A percentile compares a stretch with the other conserved stretches of the same genome.
Conservation (phyloP, 2,113 vertebrate genomes). For the Onychorhynchus coronatus region DNA sequence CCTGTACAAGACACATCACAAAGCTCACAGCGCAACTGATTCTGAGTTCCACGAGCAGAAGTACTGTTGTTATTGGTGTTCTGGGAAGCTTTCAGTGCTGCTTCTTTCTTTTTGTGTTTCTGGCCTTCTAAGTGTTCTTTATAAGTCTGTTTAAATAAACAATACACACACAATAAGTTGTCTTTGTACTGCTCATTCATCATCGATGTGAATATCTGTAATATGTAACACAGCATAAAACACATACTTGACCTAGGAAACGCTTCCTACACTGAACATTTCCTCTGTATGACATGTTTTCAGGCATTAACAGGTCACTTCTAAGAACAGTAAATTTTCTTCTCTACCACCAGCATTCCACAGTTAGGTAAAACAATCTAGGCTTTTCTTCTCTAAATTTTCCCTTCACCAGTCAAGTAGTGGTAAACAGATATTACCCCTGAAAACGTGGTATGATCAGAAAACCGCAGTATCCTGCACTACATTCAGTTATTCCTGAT, state of each 20-base stretch:
- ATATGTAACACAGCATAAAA: not conserved
- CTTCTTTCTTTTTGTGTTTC: conserved; percentile 99
- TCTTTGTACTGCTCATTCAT: not conserved
- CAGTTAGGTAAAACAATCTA: not conserved
- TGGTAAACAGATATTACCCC: not conserved
- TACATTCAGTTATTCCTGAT: not conserved
- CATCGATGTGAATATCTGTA: accelerated
- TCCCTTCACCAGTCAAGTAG: not conserved
- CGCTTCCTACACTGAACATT: not conserved
- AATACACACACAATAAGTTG: not conserved
- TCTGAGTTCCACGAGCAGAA: conserved; percentile 89
- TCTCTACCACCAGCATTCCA: not conserved
- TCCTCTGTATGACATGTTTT: not conserved
- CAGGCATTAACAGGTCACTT: not conserved
- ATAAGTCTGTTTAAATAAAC: conserved; percentile 83
- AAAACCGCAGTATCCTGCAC: not conserved
- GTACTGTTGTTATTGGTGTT: conserved; percentile 79
- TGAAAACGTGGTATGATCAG: not conserved
- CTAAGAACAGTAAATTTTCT: not conserved
- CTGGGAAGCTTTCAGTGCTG: conserved; percentile 92
- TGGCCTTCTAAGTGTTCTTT: too few species aligned
- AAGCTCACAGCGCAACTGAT: conserved; percentile 97
- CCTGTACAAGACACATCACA: conserved; percentile 98
- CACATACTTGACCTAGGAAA: not conserved
- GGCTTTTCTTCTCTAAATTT: not conserved